Evolutionary conservation across 1,140 invertebrate genomes (phyloP).

Genomic region (Cydia strobilella): DNA sequence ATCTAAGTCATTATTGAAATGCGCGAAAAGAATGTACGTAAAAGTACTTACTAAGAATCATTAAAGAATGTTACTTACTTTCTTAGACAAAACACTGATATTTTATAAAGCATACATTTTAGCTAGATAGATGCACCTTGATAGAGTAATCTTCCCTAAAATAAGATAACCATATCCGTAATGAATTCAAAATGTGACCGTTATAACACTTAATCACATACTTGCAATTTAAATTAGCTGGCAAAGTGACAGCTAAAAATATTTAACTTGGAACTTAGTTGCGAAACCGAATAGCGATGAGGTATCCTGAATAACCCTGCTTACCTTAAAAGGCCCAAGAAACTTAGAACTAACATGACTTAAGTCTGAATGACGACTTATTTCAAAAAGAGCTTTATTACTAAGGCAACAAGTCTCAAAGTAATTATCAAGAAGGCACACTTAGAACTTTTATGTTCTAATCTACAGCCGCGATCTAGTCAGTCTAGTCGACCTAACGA

Average conservation of each 20-base stretch:
- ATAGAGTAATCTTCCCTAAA: too few species aligned
- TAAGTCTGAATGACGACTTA: neutral
- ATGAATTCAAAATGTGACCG: neutral
- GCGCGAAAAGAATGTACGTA: too few species aligned
- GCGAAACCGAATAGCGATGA: conserved; percentile 24
- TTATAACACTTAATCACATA: neutral
- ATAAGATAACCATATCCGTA: too few species aligned
- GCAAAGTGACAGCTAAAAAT: conserved; percentile 13
- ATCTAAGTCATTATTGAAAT: too few species aligned
- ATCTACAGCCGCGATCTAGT: neutral
- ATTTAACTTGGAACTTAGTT: conserved; percentile 2
- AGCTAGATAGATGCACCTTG: too few species aligned
- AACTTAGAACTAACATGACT: neutral
- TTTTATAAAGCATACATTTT: too few species aligned
- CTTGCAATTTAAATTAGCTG: neutral
- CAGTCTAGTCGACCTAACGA: conserved; percentile 18
- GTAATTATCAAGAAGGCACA: neutral
- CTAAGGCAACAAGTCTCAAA: neutral
- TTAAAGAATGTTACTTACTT: too few species aligned
- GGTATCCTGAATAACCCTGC: conserved; percentile 40
- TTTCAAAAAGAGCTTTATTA: neutral
- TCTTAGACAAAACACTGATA: too few species aligned
- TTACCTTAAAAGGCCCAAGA: conserved; percentile 43
- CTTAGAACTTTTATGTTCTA: neutral
- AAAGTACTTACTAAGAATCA: too few species aligned